phyloP scores from a whole-genome alignment of 2,113 vertebrate genomes.

The Varanus komodoensis region DNA sequence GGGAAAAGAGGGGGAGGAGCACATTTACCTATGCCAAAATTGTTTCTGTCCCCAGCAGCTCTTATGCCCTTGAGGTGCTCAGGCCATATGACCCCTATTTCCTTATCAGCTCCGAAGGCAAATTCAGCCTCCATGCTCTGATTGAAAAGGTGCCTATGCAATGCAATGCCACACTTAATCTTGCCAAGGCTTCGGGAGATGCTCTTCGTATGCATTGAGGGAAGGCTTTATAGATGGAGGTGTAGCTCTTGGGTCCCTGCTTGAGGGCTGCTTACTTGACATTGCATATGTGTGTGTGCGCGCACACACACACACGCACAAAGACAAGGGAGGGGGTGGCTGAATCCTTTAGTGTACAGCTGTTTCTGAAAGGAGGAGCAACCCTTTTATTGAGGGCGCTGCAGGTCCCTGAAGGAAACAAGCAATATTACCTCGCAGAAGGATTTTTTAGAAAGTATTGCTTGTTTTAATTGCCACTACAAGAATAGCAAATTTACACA shows the following conservation, averaged over 20 bases:
- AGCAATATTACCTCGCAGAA: background rate
- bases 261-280: background rate
- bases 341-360: background rate
- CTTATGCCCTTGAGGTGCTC: background rate
- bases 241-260: background rate
- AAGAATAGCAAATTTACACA: background rate
- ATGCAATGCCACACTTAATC: background rate
- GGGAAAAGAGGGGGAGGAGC: too few species aligned
- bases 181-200: background rate
- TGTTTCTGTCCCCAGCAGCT: background rate
- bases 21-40: background rate
- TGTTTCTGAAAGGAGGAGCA: background rate
- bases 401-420: background rate
- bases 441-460: background rate
- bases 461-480: background rate
- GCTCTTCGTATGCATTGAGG: background rate
- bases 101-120: background rate
- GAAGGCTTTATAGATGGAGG: background rate
- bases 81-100: background rate
- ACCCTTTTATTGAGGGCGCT: background rate
- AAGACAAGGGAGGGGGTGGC: too few species aligned
- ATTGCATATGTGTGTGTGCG: background rate
- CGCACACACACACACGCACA: background rate
- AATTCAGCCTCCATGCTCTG: background rate
- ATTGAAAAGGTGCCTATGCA: background rate